Conservation (phyloP, 2,888 invertebrate genomes). For the Pegoplata infirma region DNA sequence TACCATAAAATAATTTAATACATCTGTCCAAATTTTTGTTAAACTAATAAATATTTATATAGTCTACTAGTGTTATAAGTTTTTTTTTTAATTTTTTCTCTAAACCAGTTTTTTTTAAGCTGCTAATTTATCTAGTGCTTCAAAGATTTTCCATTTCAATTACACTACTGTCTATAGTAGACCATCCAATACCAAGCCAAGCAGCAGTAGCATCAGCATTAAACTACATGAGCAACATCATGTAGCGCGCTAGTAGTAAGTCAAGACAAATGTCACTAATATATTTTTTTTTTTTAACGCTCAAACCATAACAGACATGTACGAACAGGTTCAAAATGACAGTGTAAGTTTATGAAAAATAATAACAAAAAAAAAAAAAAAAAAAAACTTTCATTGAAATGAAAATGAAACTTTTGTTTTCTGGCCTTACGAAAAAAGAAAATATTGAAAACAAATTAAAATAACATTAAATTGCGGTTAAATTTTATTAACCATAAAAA, state of each 20-base stretch:
- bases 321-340: neutral
- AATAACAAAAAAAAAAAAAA: neutral
- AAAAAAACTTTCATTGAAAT: neutral
- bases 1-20: neutral
- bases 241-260: neutral
- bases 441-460: neutral
- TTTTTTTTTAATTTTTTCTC: no score
- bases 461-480: neutral
- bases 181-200: neutral
- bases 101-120: neutral
- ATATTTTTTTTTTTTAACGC: no score
- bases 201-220: neutral
- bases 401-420: neutral
- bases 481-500: neutral
- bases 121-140: neutral
- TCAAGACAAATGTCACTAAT: neutral
- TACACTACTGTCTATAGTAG: neutral
- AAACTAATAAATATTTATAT: neutral
- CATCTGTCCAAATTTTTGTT: neutral
- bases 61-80: neutral
- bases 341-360: no score
- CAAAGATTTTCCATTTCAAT: neutral
- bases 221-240: neutral
- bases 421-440: neutral
- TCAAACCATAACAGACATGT: neutral